phyloP scores from a whole-genome alignment of 2,113 vertebrate genomes.

The Chloropsis cyanopogon region DNA sequence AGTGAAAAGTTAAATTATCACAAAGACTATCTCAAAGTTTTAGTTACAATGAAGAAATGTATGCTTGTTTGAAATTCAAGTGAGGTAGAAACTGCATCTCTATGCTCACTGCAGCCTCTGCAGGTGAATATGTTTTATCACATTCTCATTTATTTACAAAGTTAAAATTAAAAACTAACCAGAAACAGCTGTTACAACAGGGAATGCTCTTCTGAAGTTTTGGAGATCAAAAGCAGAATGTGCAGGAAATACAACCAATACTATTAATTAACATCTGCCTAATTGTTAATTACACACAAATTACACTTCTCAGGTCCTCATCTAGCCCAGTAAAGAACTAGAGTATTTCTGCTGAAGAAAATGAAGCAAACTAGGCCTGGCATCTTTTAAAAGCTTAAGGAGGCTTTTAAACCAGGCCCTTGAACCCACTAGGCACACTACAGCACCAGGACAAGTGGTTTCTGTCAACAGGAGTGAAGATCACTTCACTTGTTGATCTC shows the following conservation, averaged over 20 bases:
- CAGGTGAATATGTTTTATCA: background rate
- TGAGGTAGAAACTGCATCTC: background rate
- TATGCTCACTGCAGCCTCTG: background rate
- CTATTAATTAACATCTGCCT: background rate
- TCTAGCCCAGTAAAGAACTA: background rate
- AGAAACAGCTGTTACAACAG: slow-evolving; percentile 6
- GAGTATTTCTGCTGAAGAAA: background rate
- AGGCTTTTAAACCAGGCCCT: background rate
- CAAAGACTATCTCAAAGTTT: background rate
- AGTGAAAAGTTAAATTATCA: background rate
- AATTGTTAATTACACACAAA: background rate
- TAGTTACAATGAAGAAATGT: background rate
- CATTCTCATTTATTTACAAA: background rate
- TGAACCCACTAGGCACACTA: background rate
- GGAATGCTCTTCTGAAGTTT: background rate
- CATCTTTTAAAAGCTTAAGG: background rate
- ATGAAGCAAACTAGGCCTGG: background rate
- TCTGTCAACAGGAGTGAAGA: background rate
- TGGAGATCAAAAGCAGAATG: background rate
- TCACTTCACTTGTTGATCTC: background rate
- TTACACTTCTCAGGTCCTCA: background rate
- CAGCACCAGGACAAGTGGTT: background rate
- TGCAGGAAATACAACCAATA: background rate
- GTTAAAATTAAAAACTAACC: slow-evolving; percentile 8
- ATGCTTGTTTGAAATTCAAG: background rate